Conservation (phyloP, 2,888 invertebrate genomes). For the Tinea pellionella region DNA sequence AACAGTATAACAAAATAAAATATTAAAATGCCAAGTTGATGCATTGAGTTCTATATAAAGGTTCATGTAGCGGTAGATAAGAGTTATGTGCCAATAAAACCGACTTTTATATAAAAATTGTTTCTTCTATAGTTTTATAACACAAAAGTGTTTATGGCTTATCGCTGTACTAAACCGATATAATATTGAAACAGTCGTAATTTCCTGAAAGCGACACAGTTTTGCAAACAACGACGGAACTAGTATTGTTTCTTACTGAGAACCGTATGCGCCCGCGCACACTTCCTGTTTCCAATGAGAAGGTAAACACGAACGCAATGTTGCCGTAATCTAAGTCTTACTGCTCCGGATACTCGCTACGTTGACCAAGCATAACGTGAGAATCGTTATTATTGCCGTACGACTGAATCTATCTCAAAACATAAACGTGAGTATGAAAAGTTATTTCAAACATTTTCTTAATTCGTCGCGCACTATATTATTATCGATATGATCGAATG, state of each 20-base stretch:
- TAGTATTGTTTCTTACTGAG: constrained; percentile 63
- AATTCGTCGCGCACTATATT: background rate
- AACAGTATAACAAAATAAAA: background rate
- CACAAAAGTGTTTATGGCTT: background rate
- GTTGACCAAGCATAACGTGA: constrained; percentile 15
- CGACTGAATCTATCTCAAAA: background rate
- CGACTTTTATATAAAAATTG: background rate
- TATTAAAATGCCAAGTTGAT: no score
- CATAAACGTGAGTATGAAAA: background rate
- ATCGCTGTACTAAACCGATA: background rate
- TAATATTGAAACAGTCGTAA: constrained; percentile 18
- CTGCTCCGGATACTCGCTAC: constrained; percentile 18
- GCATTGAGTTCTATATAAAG: background rate
- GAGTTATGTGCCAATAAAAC: constrained; percentile 1
- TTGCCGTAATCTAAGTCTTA: constrained; percentile 17
- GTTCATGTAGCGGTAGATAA: background rate
- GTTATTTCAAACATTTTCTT: background rate
- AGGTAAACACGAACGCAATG: constrained; percentile 44
- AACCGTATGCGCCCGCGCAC: constrained; percentile 45
- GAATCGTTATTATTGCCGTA: constrained; percentile 9
- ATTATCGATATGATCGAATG: background rate
- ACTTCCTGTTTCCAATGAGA: constrained; percentile 65
- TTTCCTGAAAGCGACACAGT: constrained; percentile 56
- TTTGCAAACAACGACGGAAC: constrained; percentile 64
- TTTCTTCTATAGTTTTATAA: background rate